A percentile compares a stretch with the other conserved stretches of the same genome.
phyloP scores from a whole-genome alignment of 30 jellyfish, hydroid and myxozoan genomes.

The Aurelia sp. region DNA sequence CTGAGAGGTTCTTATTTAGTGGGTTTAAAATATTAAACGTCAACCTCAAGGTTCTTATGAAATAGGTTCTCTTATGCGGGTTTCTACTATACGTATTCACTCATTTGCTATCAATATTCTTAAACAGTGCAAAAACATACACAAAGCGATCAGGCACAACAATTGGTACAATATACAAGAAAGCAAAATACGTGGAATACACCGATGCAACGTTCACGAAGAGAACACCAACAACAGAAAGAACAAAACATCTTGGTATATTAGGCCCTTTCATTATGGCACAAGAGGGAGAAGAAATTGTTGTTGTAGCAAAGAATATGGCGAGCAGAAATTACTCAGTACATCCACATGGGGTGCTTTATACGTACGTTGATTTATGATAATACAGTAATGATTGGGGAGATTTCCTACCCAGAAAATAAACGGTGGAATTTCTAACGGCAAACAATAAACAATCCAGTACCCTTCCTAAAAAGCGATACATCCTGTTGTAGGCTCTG shows the following conservation, averaged over 20 bases:
- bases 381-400: neutral
- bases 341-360: slow-evolving; percentile 70
- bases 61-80: too few relatives aligned
- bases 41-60: too few relatives aligned
- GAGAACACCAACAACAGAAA: slow-evolving; percentile 19
- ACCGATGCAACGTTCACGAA: slow-evolving; percentile 44
- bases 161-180: slow-evolving; percentile 68
- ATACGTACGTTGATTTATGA: slow-evolving; percentile 25
- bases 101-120: too few relatives aligned
- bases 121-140: slow-evolving; percentile 41
- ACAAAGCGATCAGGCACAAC: slow-evolving; percentile 33
- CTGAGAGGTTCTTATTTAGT: too few relatives aligned
- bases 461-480: too few relatives aligned
- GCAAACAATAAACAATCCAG: too few relatives aligned
- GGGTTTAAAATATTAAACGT: too few relatives aligned
- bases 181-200: slow-evolving; percentile 63
- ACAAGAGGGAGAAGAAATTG: slow-evolving; percentile 73
- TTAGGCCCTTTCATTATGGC: slow-evolving; percentile 75
- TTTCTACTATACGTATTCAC: too few relatives aligned
- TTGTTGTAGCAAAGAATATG: slow-evolving; percentile 66
- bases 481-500: too few relatives aligned
- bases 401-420: too few relatives aligned
- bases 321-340: slow-evolving; percentile 67
- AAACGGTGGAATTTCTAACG: too few relatives aligned
- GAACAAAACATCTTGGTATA: slow-evolving; percentile 56